Conservation (phyloP, 2,113 vertebrate species). For the Neolamprologus longior region DNA sequence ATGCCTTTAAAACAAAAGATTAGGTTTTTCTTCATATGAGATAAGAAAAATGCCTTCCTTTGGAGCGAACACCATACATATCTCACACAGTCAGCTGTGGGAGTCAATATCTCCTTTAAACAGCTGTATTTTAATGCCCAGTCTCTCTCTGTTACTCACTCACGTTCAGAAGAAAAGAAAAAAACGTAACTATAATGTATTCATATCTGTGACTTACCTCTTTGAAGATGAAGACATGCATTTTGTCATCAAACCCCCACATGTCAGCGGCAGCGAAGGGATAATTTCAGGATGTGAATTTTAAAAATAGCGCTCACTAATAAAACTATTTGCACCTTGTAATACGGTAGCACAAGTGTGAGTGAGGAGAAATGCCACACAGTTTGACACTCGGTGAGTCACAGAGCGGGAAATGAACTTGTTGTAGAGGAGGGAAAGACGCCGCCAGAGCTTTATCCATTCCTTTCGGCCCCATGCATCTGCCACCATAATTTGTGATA, state of each 20-base stretch:
- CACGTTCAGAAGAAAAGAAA: background rate
- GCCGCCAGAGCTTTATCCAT: background rate
- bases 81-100: background rate
- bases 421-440: background rate
- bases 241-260: background rate
- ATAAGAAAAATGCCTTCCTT: background rate
- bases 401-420: background rate
- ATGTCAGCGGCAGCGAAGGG: background rate
- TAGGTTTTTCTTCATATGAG: background rate
- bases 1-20: background rate
- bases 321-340: conserved; percentile 16
- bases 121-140: background rate
- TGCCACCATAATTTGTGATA: conserved; percentile 55
- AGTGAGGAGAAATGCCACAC: background rate
- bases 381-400: background rate
- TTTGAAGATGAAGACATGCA: background rate
- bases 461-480: conserved; percentile 31
- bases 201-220: background rate
- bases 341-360: background rate
- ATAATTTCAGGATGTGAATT: background rate
- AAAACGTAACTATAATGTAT: background rate
- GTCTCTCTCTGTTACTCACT: background rate
- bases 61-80: background rate
- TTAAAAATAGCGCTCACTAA: background rate
- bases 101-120: background rate